Evolutionary conservation across 2,888 invertebrate genomes (phyloP).

Genomic region (Thereva nobilitata): DNA sequence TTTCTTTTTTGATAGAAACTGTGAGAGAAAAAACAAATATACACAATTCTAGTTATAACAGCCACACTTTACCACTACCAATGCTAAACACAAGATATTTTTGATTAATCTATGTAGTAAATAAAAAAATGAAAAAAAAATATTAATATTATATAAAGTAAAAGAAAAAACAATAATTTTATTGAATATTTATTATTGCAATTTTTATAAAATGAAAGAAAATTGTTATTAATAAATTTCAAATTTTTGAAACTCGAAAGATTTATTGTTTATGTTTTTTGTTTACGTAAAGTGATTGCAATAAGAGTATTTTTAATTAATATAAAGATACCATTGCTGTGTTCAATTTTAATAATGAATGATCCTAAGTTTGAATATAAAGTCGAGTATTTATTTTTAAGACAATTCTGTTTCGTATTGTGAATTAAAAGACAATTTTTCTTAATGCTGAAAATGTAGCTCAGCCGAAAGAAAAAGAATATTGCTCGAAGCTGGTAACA

Average conservation of each 20-base stretch:
- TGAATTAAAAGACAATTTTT: too few relatives aligned
- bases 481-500: too few relatives aligned
- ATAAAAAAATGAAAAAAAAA: constrained; percentile 23
- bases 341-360: too few relatives aligned
- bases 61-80: constrained; percentile 1
- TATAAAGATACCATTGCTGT: too few relatives aligned
- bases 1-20: not conserved
- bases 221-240: constrained; percentile 27
- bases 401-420: too few relatives aligned
- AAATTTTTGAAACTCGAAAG: constrained; percentile 11
- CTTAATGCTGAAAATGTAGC: too few relatives aligned
- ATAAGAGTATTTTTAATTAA: too few relatives aligned
- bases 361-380: too few relatives aligned
- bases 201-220: constrained; percentile 25
- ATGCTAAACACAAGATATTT: constrained; percentile 21
- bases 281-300: too few relatives aligned
- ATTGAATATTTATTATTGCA: constrained; percentile 25
- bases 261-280: too few relatives aligned
- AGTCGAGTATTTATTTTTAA: too few relatives aligned
- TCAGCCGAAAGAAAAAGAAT: too few relatives aligned
- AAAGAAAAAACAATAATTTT: constrained; percentile 24
- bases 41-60: not conserved
- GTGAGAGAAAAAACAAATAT: not conserved
- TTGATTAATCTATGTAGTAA: constrained; percentile 15
- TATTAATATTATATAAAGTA: constrained; percentile 16